Base-by-base conservation (phyloP, 2,888 invertebrate genomes). In the Agrochola macilenta region DNA sequence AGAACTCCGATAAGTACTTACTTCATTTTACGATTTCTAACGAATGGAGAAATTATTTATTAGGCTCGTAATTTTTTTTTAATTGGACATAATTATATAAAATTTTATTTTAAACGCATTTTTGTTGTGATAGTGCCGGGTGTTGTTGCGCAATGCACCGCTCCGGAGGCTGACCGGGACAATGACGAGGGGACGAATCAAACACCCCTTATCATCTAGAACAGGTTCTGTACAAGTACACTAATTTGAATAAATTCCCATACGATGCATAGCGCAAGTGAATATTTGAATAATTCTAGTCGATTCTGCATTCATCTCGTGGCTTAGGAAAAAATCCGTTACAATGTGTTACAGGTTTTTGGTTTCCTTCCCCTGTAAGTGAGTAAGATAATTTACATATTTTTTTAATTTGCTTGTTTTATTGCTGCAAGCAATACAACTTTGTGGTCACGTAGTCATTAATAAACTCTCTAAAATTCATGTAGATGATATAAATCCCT, bases 241-340 rank as follows among this genome's bases (percentile, higher is more conserved):
- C 93, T 94, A 90, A 95, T 95, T 95, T 93, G 85, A 93, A 96
- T 95, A 94, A 91, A 93, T 95, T 95, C 95, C 90, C 93, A 92
- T 84, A 90, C 79, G 71, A 74, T 63, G 70, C 69, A 74, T 76
- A 66, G 80, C 75, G 82, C 91, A 91, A 91, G 90, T 90, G 90
- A 72, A 90, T 87, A 81, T 89, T 87, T 86, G 61, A 88, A 84
- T 87, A 86, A 84, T 82, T 83, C 69, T 79, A 72, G 75, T 78
- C 66, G 74, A 83, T 86, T 88, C 87, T 87, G 87, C 87, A 86
- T 86, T 83, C 68, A 88, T 87, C 83, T 86, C 83, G 79, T 81
- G 85, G 83, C 77, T 83, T 82, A 76, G 46, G n/a, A 82, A 72
- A 84, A 87, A 87, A 85, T 64, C 83, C 88, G 90, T 90, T 90